phyloP scores from a whole-genome alignment of 1,140 invertebrate species.

The Drosophila mayri region DNA sequence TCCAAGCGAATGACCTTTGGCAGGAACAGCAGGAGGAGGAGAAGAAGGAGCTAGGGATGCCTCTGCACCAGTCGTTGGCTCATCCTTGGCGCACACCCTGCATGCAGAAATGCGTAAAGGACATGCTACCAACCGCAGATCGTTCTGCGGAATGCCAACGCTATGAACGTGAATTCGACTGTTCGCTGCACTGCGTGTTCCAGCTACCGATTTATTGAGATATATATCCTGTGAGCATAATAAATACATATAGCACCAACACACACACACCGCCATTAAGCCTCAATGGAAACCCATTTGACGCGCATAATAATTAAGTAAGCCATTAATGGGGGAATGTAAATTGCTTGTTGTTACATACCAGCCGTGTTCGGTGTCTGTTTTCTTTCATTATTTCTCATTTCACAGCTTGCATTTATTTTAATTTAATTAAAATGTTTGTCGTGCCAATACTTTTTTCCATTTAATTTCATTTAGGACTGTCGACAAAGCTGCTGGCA shows the following conservation, averaged over 20 bases:
- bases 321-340: slow-evolving; percentile 60
- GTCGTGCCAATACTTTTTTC: slow-evolving; percentile 27
- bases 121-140: not conserved
- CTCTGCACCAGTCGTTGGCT: not conserved
- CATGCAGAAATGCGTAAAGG: not conserved
- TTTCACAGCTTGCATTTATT: slow-evolving; percentile 41
- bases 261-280: slow-evolving; percentile 20
- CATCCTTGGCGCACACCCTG: slow-evolving; percentile 1
- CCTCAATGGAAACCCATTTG: slow-evolving; percentile 1
- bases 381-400: slow-evolving; percentile 18
- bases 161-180: slow-evolving; percentile 32
- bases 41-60: not conserved
- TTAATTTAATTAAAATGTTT: slow-evolving; percentile 74
- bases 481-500: slow-evolving; percentile 20
- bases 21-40: slow-evolving; percentile 6
- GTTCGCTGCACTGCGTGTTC: slow-evolving; percentile 42
- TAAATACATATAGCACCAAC: not conserved
- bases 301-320: slow-evolving; percentile 61
- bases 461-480: slow-evolving; percentile 56
- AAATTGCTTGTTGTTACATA: slow-evolving; percentile 60
- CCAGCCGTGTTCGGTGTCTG: not conserved
- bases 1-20: slow-evolving; percentile 19
- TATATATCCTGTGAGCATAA: slow-evolving; percentile 1
- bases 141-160: slow-evolving; percentile 5
- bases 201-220: not conserved